Evolutionary conservation across 2,113 vertebrate species (phyloP), one percentile per base, ranked within the genome.

Genomic region (Chauna torquata): DNA sequence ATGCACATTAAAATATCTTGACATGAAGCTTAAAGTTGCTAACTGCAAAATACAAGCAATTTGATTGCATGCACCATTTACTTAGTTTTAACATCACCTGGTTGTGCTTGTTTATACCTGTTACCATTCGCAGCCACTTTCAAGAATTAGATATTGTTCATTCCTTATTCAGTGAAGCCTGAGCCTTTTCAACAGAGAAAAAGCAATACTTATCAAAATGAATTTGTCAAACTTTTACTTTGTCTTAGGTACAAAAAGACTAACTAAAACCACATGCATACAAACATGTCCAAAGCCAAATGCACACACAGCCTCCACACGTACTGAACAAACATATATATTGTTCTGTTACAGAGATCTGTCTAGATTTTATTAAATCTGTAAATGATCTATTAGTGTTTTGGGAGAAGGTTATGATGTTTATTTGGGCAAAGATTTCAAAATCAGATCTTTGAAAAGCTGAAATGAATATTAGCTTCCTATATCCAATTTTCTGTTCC

Each of bases 51-150:
- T 9, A 74, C 5, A 82, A 36, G 44, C 49, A 54, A 42, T 14
- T 6, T 7, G 9, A 22, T 59, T 49, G 17, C 49, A 84, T 0
- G 0, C 28, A 40, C 3, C 27, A 40, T 72, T 82, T 80, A 20
- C 32, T 86, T 44, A 2, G 2, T 55, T 58, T 62, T 32, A 42
- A 9, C 7, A 40, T 23, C 11, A 55, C 16, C 8, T 32, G 57
- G 16, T 44, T 90, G 36, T 45, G 17, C 38, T 57, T 9, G 1
- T 50, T 54, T 47, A 17, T 47, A 75, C 6, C 47, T 84, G 6
- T 6, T 80, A 42, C 61, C 30, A 77, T 58, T 50, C 87, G 72
- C 47, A 50, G 45, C 44, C 32, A 44, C 32, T 28, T n/a, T 45
- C 28, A 77, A 32, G 8, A 32, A 59, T 25, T 5, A 91, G 50